Conservation (phyloP, 2,797 vertebrate genomes). For the Hyperoplus lanceolatus region DNA sequence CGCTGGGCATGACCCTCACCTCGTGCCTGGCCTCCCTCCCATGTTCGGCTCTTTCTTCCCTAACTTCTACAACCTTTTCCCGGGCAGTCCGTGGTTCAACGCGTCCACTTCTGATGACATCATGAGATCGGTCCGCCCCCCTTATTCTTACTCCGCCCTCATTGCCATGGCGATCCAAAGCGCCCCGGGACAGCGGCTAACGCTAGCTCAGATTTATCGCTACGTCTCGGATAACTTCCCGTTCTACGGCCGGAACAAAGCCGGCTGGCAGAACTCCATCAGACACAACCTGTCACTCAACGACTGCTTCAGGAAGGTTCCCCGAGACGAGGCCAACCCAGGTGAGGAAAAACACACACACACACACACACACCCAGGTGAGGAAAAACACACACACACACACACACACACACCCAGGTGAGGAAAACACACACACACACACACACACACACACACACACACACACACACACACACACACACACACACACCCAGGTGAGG, state of each 20-base stretch:
- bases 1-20: not conserved
- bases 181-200: constrained; percentile 89
- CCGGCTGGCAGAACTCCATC: constrained; percentile 97
- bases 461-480: no score
- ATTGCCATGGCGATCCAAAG: constrained; percentile 98
- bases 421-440: no score
- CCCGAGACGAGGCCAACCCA: constrained; percentile 89
- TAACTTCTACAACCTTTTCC: constrained; percentile 83
- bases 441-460: no score
- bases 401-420: no score
- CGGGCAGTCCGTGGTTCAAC: constrained; percentile 88
- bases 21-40: not conserved
- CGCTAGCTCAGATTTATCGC: constrained; percentile 96
- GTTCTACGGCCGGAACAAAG: constrained; percentile 94
- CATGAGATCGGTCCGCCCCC: constrained; percentile 92
- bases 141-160: constrained; percentile 96
- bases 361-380: no score
- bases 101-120: constrained; percentile 89
- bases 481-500: no score
- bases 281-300: constrained; percentile 96
- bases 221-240: constrained; percentile 95
- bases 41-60: constrained; percentile 78
- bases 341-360: constrained; percentile 77
- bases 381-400: no score
- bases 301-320: constrained; percentile 93